A percentile compares a stretch with the other conserved stretches of the same genome.
Conservation (phyloP, 2,888 invertebrate species). For the Eupithecia subfuscata region DNA sequence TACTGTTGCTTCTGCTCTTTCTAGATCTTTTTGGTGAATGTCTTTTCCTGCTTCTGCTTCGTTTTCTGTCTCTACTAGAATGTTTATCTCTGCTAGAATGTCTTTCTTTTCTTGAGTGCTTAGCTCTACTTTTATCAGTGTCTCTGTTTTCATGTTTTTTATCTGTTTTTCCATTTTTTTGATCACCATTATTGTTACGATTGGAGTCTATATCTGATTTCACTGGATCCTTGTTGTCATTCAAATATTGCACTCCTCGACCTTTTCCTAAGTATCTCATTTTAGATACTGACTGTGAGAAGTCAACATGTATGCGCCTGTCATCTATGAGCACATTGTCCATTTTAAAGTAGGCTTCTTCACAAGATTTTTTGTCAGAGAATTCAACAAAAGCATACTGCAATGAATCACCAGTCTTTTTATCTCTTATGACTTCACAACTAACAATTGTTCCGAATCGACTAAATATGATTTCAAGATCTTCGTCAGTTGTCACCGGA, state of each 20-base stretch:
- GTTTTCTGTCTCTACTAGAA: slow-evolving; percentile 37
- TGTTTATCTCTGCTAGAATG: slow-evolving; percentile 17
- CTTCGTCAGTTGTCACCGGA: slow-evolving; percentile 98
- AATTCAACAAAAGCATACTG: slow-evolving; percentile 99
- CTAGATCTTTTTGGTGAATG: slow-evolving; percentile 24
- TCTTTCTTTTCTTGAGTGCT: slow-evolving; percentile 30
- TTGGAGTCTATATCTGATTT: slow-evolving; percentile 32
- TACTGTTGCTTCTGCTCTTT: slow-evolving; percentile 26
- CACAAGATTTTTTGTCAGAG: slow-evolving; percentile 95
- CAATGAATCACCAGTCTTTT: slow-evolving; percentile 95
- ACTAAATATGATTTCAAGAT: slow-evolving; percentile 98
- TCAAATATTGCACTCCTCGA: slow-evolving; percentile 87
- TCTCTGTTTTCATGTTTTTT: slow-evolving; percentile 56
- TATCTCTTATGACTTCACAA: slow-evolving; percentile 98
- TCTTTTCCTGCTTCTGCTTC: slow-evolving; percentile 38
- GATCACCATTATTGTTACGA: slow-evolving; percentile 46
- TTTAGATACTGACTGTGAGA: slow-evolving; percentile 99
- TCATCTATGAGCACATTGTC: slow-evolving; percentile 99
- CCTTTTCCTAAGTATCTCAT: slow-evolving; percentile 96
- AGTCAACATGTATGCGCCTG: slow-evolving; percentile 99
- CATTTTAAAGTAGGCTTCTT: slow-evolving; percentile 99
- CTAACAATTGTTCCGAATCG: slow-evolving; percentile 96
- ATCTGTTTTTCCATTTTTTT: slow-evolving; percentile 47
- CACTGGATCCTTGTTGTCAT: slow-evolving; percentile 55
- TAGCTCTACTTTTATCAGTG: slow-evolving; percentile 45